These are phyloP conservation scores for Cyprinodon diabolis DNA, from an alignment of 2,797 vertebrate genomes.

Conservation along the genomic window DNA sequence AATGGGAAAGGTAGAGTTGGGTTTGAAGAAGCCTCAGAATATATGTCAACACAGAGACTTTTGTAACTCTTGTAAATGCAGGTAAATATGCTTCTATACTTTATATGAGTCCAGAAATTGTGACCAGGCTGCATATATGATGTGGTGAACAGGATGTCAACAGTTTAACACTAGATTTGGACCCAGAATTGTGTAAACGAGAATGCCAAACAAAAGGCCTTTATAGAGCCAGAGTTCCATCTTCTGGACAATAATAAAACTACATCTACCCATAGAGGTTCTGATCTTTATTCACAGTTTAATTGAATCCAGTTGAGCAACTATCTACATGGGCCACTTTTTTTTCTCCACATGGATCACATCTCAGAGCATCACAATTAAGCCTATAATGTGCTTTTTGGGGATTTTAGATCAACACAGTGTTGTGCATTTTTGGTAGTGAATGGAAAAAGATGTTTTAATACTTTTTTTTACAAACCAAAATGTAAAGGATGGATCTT, in stretches of 20 bases:
- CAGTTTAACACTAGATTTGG: conserved; percentile 9
- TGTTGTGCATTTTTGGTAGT: too few relatives aligned
- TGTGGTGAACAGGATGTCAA: conserved; percentile 38
- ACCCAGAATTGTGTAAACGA: not conserved
- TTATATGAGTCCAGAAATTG: conserved; percentile 25
- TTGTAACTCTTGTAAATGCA: not conserved
- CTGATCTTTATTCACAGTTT: not conserved
- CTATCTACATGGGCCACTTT: too few relatives aligned
- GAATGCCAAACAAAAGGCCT: not conserved
- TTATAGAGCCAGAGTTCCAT: not conserved
- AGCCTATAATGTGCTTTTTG: too few relatives aligned
- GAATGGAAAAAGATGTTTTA: too few relatives aligned
- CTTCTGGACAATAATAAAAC: conserved; percentile 30
- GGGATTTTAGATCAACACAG: too few relatives aligned
- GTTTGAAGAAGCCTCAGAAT: conserved; percentile 33
- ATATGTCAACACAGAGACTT: conserved; percentile 12
- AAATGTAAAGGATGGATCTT: too few relatives aligned
- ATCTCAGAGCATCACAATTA: too few relatives aligned
- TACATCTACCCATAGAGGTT: too few relatives aligned
- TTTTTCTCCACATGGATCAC: too few relatives aligned
- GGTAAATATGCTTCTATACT: conserved; percentile 29
- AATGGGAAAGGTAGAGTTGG: conserved; percentile 49
- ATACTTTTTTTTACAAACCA: too few relatives aligned
- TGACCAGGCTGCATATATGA: not conserved
- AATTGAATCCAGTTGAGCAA: not conserved